Conservation (phyloP, 2,797 vertebrate genomes). For the Molossus molossus region DNA sequence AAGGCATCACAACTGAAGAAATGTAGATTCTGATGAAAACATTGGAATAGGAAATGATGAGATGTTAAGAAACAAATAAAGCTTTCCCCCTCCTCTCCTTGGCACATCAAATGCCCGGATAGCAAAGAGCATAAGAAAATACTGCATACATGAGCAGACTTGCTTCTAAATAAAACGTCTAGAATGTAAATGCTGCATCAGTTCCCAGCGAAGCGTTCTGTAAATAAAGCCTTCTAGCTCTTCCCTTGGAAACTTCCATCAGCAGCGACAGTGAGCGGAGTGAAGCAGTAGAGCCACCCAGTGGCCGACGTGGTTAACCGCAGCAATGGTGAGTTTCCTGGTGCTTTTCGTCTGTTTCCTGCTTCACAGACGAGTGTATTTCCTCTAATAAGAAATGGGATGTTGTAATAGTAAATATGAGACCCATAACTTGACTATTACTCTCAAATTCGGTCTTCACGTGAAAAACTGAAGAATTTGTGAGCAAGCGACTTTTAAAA, state of each 20-base stretch:
- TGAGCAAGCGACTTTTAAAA: slow-evolving; percentile 29
- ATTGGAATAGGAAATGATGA: slow-evolving; percentile 37
- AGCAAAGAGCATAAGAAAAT: slow-evolving; percentile 43
- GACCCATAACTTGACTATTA: background rate
- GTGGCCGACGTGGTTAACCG: slow-evolving; percentile 73
- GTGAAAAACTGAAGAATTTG: background rate
- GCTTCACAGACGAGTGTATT: background rate
- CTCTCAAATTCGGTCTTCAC: background rate
- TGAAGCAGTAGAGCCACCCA: slow-evolving; percentile 87
- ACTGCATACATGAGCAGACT: background rate
- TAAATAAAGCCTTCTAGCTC: background rate
- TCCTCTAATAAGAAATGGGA: slow-evolving; percentile 57
- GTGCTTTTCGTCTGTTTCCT: background rate
- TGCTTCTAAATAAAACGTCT: slow-evolving; percentile 69
- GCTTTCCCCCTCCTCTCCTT: background rate
- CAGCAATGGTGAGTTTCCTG: background rate
- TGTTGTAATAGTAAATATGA: background rate
- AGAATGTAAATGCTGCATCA: background rate
- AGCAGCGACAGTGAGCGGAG: background rate
- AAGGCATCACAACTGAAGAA: slow-evolving; percentile 17
- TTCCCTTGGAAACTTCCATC: slow-evolving; percentile 11
- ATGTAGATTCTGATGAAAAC: slow-evolving; percentile 46
- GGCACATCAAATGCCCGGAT: slow-evolving; percentile 5
- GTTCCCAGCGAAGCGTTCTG: slow-evolving; percentile 15
- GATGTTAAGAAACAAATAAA: background rate